A percentile compares a stretch with the other conserved stretches of the same genome.
phyloP scores from a whole-genome alignment of 2,888 invertebrate genomes.

The Eristalis arbustorum region DNA sequence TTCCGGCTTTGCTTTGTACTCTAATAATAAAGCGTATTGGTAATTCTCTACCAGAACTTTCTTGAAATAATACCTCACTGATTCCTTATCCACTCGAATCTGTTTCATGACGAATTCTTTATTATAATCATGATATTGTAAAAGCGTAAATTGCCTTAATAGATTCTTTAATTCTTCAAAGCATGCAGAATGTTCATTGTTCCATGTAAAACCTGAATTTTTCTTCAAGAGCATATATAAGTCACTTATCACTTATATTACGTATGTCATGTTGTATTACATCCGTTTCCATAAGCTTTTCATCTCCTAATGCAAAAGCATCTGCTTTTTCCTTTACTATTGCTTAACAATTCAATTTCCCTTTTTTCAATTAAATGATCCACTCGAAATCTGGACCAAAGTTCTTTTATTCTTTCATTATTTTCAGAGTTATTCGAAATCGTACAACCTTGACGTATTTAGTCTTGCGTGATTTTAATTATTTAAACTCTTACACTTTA shows the following conservation, averaged over 20 bases:
- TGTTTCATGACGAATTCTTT: slow-evolving; percentile 34
- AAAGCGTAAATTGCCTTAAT: slow-evolving; percentile 23
- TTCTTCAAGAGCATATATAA: slow-evolving; percentile 63
- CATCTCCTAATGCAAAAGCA: neutral
- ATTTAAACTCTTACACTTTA: neutral
- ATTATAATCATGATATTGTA: slow-evolving; percentile 8
- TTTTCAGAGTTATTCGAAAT: no score
- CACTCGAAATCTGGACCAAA: neutral
- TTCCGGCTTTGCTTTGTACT: no score
- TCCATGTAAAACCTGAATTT: slow-evolving; percentile 27
- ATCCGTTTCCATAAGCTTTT: neutral
- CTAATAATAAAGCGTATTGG: slow-evolving; percentile 19
- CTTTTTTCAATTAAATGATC: neutral
- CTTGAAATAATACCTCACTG: neutral
- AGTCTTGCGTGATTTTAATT: neutral
- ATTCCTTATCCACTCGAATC: neutral
- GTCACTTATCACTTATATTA: slow-evolving; percentile 13
- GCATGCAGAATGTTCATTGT: slow-evolving; percentile 31
- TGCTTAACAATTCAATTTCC: neutral
- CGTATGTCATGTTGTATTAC: neutral
- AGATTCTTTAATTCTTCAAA: slow-evolving; percentile 40
- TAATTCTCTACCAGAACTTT: neutral
- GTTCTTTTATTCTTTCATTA: slow-evolving; percentile 6
- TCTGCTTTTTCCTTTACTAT: slow-evolving; percentile 5
- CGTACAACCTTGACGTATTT: slow-evolving; percentile 5